Evolutionary conservation across 2,113 vertebrate genomes (phyloP).

Genomic region (Willisornis vidua): DNA sequence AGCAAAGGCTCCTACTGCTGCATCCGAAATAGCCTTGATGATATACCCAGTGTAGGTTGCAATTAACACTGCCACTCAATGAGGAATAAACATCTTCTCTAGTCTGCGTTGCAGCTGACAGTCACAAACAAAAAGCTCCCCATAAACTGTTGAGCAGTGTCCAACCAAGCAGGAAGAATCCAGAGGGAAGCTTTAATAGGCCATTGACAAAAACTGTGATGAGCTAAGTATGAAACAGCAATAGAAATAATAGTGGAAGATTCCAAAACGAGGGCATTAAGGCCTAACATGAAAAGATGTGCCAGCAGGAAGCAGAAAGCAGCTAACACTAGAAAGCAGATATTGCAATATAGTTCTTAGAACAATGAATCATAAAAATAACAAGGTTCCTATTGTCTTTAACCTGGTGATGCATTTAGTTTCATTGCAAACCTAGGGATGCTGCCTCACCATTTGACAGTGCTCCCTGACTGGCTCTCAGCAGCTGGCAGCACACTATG

Average conservation of each 20-base stretch:
- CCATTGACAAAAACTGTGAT: constrained; percentile 39
- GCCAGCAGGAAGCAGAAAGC: constrained; percentile 14
- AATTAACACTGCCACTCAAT: constrained; percentile 1
- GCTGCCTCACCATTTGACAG: neutral
- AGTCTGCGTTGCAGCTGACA: neutral
- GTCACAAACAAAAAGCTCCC: constrained; percentile 43
- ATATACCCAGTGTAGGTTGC: neutral
- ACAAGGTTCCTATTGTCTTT: neutral
- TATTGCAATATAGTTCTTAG: neutral
- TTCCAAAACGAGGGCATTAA: neutral
- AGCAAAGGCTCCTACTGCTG: neutral
- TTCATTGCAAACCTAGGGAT: neutral
- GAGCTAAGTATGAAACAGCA: constrained; percentile 32
- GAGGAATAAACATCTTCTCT: neutral
- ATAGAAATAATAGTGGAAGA: neutral
- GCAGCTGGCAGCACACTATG: neutral
- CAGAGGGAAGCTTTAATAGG: constrained; percentile 48
- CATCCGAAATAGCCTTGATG: neutral
- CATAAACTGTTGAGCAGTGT: neutral
- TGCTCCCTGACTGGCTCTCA: neutral
- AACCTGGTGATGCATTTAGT: neutral
- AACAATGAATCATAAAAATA: neutral
- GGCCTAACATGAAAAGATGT: neutral
- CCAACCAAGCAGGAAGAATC: constrained; percentile 32
- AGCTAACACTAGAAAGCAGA: neutral